A percentile compares a stretch with the other conserved stretches of the same genome.
phyloP scores from a whole-genome alignment of 2,888 invertebrate species.

The Coelinius sp. region DNA sequence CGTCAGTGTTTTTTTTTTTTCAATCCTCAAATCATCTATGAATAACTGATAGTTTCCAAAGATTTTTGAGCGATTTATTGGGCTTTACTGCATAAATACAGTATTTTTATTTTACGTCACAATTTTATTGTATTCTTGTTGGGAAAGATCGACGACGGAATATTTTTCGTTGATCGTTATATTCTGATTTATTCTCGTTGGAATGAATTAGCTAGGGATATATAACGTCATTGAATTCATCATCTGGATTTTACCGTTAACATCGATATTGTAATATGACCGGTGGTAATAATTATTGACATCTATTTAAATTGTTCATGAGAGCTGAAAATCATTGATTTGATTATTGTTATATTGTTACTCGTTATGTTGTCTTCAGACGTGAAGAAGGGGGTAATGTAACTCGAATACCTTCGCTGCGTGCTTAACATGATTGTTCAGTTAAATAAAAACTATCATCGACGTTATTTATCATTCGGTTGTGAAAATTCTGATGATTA shows the following conservation, averaged over 20 bases:
- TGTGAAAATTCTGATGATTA: constrained; percentile 9
- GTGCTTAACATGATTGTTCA: constrained; percentile 34
- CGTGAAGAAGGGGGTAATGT: background rate
- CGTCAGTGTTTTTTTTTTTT: background rate
- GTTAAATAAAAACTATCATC: background rate
- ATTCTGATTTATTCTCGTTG: too few relatives aligned
- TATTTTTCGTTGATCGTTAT: constrained; percentile 34
- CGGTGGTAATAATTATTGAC: background rate
- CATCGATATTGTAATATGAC: background rate
- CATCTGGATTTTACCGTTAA: background rate
- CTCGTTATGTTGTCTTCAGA: background rate
- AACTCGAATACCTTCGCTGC: constrained; percentile 29
- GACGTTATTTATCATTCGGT: constrained; percentile 8
- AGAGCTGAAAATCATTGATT: background rate
- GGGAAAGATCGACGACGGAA: constrained; percentile 33
- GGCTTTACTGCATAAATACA: background rate
- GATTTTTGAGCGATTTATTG: background rate
- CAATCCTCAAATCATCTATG: background rate
- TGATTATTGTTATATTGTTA: background rate
- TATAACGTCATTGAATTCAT: too few relatives aligned
- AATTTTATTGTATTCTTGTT: background rate
- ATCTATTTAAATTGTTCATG: constrained; percentile 3
- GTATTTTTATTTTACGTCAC: background rate
- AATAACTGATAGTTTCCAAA: background rate
- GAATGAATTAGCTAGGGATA: too few relatives aligned